A percentile compares a stretch with the other conserved stretches of the same genome.
These are phyloP conservation scores for Eremophila alpestris DNA, from an alignment of 2,797 vertebrate species.

Conservation along the genomic window DNA sequence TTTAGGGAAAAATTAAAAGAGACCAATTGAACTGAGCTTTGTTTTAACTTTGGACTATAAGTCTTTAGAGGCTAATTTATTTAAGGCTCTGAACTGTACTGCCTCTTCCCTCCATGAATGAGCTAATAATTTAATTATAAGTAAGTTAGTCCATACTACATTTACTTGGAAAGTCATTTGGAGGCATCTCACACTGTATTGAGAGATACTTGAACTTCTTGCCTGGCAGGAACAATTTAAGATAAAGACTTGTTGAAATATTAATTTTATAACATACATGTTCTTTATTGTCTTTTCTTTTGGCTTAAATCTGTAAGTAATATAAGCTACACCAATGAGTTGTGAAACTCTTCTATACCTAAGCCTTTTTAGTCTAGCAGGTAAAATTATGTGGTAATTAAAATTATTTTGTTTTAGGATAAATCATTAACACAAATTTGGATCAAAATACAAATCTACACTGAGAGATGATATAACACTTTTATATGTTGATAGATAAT, in stretches of 20 bases:
- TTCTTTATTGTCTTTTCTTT: not conserved
- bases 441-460: not conserved
- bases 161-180: not conserved
- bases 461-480: not conserved
- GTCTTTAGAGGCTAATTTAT: not conserved
- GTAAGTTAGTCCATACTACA: not conserved
- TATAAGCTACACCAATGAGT: not conserved
- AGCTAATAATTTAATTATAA: not conserved
- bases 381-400: not conserved
- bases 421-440: not conserved
- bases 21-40: not conserved
- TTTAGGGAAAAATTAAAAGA: not conserved
- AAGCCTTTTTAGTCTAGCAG: not conserved
- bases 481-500: not conserved
- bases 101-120: not conserved
- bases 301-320: not conserved
- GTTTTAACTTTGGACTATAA: not conserved
- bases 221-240: not conserved
- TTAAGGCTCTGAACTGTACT: not conserved
- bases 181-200: not conserved
- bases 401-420: not conserved
- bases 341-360: not conserved
- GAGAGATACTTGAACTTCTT: not conserved
- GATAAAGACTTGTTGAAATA: not conserved
- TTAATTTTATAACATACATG: not conserved